phyloP scores from a whole-genome alignment of 2,113 vertebrate species.

The Zootoca vivipara region DNA sequence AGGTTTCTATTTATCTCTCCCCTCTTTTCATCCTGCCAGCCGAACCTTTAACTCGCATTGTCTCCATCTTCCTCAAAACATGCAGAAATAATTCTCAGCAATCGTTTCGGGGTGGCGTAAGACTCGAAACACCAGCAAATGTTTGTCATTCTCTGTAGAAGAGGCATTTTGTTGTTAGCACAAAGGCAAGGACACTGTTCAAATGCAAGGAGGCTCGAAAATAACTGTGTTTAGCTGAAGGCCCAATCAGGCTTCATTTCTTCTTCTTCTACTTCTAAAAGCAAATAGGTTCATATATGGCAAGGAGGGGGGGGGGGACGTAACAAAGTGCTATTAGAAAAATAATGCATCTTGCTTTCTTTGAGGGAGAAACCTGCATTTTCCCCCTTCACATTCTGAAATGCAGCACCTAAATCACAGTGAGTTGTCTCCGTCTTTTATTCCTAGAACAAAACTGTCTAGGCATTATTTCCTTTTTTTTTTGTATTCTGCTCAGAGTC shows the following conservation, averaged over 20 bases:
- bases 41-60: constrained; percentile 34
- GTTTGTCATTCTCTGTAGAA: background rate
- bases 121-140: constrained; percentile 25
- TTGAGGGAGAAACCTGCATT: constrained; percentile 3
- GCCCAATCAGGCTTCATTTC: constrained; percentile 7
- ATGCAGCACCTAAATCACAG: background rate
- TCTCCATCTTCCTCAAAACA: constrained; percentile 49
- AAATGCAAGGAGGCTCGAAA: constrained; percentile 36
- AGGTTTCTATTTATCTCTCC: constrained; percentile 24
- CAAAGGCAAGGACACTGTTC: constrained; percentile 9
- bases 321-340: constrained; percentile 17
- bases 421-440: background rate
- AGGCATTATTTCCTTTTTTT: background rate
- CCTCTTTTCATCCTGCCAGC: background rate
- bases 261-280: constrained; percentile 19
- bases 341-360: constrained; percentile 35
- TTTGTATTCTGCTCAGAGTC: too few species aligned
- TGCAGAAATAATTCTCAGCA: background rate
- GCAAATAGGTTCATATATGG: background rate
- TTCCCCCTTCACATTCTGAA: constrained; percentile 7
- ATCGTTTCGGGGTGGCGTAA: background rate
- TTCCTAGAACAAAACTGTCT: background rate
- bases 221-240: constrained; percentile 23
- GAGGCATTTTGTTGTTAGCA: background rate
- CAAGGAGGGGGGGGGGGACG: background rate